These are phyloP conservation scores for Leuciscus waleckii DNA, from an alignment of 2,797 vertebrate species.

Conservation along the genomic window DNA sequence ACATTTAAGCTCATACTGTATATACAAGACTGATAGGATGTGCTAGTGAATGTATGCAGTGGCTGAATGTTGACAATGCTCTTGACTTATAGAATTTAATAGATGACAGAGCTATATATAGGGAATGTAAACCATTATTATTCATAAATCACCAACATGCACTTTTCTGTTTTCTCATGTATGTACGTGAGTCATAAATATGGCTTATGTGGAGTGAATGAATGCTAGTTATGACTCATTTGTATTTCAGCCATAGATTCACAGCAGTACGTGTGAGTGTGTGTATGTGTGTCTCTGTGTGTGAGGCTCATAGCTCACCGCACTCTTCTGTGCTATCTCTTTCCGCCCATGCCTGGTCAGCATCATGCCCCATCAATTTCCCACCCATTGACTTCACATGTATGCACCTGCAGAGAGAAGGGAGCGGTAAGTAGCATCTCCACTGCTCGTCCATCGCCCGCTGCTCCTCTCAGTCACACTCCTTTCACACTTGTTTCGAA, in stretches of 20 bases:
- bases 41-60: not conserved
- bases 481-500: not conserved
- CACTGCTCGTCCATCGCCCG: constrained; percentile 67
- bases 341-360: constrained; percentile 76
- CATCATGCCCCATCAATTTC: constrained; percentile 91
- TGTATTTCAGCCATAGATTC: constrained; percentile 20
- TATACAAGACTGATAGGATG: not conserved
- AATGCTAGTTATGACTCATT: constrained; percentile 23
- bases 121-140: not conserved
- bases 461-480: not conserved
- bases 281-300: constrained; percentile 46
- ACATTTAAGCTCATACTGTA: not conserved
- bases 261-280: constrained; percentile 13
- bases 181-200: not conserved
- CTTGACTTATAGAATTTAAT: constrained; percentile 48
- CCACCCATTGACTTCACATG: constrained; percentile 99
- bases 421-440: constrained; percentile 90
- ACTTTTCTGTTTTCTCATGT: not conserved
- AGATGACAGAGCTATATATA: constrained; percentile 21
- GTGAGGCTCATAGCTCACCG: constrained; percentile 81
- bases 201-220: not conserved
- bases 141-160: not conserved
- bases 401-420: constrained; percentile 98
- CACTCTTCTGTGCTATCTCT: constrained; percentile 84
- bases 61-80: not conserved